Base-by-base conservation (phyloP, 2,888 invertebrate genomes). In the Zelleria hepariella region DNA sequence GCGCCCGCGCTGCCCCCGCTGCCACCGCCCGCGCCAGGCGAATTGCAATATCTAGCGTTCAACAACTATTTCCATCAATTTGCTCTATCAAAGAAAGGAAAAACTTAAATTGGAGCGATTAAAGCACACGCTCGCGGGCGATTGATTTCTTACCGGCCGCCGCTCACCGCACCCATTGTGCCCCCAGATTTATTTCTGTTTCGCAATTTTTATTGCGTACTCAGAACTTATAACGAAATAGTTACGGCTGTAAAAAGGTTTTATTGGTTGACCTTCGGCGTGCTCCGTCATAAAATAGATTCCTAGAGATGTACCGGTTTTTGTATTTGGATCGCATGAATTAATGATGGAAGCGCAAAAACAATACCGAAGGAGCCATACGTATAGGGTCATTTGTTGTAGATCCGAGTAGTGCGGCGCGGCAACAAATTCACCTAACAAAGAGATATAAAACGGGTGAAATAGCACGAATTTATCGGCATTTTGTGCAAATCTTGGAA, bases 211-310 rank as follows among this genome's bases (percentile, higher is more conserved):
- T 87, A 88, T 86, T 86, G 84, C 86, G 82, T 79, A 86, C 83
- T 86, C 80, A 75, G 86, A 85, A 86, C 86, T 86, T 83, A 86
- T 85, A 87, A 86, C 82, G 83, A 86, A 87, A 86, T 86, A 87
- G 85, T 86, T 83, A 85, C 84, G 85, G 81, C 84, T 86, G 86
- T 86, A 87, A 87, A 86, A 85, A 86, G 86, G 82, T 88, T 88
- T 88, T 88, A 88, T 87, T 86, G 86, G 88, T 85, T 86, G 86
- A 86, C 87, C 86, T 88, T 88, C 80, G 83, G 80, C 78, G 80
- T 82, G 78, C 80, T 82, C 77, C 82, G 82, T 79, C 80, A 84
- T 88, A 86, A 88, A 88, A 88, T 86, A 80, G 81, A 85, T 88
- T 85, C 86, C 80, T 79, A 81, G 83, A 84, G 82, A 75, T 81